Conservation (phyloP, 1,140 invertebrate species). For the Heliconius nattereri region DNA sequence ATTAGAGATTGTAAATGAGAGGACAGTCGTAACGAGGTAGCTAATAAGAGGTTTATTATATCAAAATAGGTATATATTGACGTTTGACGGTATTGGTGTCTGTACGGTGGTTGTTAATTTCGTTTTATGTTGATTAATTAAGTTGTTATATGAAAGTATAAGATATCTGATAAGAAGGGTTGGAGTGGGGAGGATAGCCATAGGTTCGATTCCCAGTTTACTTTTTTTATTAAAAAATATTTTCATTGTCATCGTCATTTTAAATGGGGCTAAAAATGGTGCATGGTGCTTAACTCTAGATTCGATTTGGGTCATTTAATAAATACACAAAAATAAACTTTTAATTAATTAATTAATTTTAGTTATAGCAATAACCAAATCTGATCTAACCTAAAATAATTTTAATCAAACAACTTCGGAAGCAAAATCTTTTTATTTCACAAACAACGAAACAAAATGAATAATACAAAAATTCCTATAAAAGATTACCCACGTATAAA, state of each 20-base stretch:
- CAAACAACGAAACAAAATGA: neutral
- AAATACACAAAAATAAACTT: no score
- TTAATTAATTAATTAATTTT: neutral
- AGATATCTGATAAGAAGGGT: no score
- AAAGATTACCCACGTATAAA: conserved; percentile 22
- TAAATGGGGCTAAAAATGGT: no score
- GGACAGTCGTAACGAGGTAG: conserved; percentile 65
- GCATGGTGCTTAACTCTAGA: no score
- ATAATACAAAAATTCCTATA: conserved; percentile 25
- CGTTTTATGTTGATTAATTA: conserved; percentile 28
- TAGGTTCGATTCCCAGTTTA: neutral
- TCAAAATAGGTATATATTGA: conserved; percentile 36
- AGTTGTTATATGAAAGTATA: conserved; percentile 21
- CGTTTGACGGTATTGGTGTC: neutral
- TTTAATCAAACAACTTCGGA: neutral
- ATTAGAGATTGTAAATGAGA: conserved; percentile 67
- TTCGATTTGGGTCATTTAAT: no score
- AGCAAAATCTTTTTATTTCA: conserved; percentile 10
- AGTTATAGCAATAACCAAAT: neutral
- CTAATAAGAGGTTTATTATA: conserved; percentile 58
- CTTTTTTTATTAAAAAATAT: no score
- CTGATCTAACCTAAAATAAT: neutral
- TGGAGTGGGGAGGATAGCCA: neutral
- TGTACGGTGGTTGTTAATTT: conserved; percentile 20
- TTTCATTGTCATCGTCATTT: no score